phyloP scores from a whole-genome alignment of 2,888 invertebrate genomes.

The Embidobia sp. region DNA sequence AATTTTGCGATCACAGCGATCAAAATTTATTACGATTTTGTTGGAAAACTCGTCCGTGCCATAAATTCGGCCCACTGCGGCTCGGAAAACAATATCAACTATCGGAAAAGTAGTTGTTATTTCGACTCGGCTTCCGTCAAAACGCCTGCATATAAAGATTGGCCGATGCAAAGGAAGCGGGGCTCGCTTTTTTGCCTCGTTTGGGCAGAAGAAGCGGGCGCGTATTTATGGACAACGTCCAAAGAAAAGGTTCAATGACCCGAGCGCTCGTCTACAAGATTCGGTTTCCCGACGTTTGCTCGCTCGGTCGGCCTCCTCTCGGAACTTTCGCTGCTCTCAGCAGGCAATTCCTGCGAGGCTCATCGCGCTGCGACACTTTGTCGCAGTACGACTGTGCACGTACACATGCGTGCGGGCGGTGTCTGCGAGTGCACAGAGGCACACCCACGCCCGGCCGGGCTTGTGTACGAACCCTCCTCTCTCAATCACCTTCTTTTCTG shows the following conservation, averaged over 20 bases:
- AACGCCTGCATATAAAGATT: constrained; percentile 30
- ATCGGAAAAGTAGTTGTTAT: constrained; percentile 40
- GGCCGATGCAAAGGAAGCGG: constrained; percentile 7
- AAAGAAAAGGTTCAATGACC: constrained; percentile 52
- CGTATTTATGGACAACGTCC: constrained; percentile 44
- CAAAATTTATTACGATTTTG: constrained; percentile 32
- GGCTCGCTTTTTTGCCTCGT: background rate
- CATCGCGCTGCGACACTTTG: constrained; percentile 63
- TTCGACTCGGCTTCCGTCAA: constrained; percentile 30
- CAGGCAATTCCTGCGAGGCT: constrained; percentile 46
- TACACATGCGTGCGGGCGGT: constrained; percentile 27
- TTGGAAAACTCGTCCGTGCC: constrained; percentile 25
- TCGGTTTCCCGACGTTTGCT: constrained; percentile 46
- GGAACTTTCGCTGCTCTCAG: constrained; percentile 56
- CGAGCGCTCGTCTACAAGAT: constrained; percentile 44
- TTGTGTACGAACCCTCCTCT: constrained; percentile 18
- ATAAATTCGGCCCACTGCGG: constrained; percentile 26
- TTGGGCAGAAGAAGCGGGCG: background rate
- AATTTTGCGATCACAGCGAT: constrained; percentile 16
- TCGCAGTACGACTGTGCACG: constrained; percentile 56
- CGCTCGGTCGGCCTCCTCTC: constrained; percentile 24
- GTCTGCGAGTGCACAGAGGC: constrained; percentile 11
- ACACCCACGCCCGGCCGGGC: constrained; percentile 25
- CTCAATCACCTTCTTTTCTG: constrained; percentile 42
- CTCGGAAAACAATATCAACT: constrained; percentile 46